Evolutionary conservation across 2,888 invertebrate species (phyloP), one percentile per base, ranked within the genome.

Genomic region (Cepaea hortensis): DNA sequence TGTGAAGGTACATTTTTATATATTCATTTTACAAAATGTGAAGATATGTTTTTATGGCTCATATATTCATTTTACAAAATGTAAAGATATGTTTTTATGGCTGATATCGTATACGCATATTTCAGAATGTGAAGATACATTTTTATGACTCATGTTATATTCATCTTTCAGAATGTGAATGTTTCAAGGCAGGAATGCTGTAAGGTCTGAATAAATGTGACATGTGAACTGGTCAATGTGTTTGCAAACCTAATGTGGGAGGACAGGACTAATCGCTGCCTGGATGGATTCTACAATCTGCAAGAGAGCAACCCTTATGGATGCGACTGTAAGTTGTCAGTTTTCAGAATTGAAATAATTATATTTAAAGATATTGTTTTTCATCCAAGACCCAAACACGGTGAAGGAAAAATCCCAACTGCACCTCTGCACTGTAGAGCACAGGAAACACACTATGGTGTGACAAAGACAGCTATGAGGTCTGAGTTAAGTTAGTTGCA

Each of bases 201-300:
- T 98, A 98, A 7, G 97, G 97, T 0, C 96, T 98, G 85, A 97
- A 97, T 65, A 96, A 97, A 0, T 99, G 99, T 93, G 96, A 98
- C 92, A 96, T 96, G 0, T 96, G 96, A 89, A 96, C 95, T 7
- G 99, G 99, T 0, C 98, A 99, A 35, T 99, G 99, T 94, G 96
- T 96, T 68, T 99, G 99, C 94, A 99, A 99, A 94, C 96, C 97
- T n/a, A 93, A 93, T 88, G 95, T 94, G 2, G 89, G 88, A 13
- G 93, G 93, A 0, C 96, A 97, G 72, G 96, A 96, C 85, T 99
- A 96, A 97, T 77, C 96, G 96, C 89, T 99, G 99, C 93, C 96
- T 96, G 23, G 97, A 98, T 93, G 99, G 99, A 4, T 97, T 97
- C 91, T 99, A 97, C 94, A 96, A 97, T 91, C 96, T 94, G 9